Conservation (phyloP, 1,140 invertebrate species). For the Homalodisca vitripennis region DNA sequence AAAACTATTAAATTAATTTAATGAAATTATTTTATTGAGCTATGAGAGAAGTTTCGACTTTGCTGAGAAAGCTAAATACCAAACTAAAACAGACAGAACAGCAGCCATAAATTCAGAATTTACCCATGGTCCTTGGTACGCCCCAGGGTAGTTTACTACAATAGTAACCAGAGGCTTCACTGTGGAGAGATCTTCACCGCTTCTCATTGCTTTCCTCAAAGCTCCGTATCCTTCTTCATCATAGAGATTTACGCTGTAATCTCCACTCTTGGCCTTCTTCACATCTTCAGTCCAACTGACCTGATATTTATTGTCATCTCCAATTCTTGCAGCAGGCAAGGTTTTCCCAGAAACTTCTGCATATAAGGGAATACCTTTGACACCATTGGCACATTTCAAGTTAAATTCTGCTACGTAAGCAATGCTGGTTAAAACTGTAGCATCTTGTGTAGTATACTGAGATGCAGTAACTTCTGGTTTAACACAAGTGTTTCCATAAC, state of each 20-base stretch:
- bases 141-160: constrained; percentile 75
- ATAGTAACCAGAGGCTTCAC: constrained; percentile 76
- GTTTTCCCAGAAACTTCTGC: constrained; percentile 83
- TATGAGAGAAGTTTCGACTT: constrained; percentile 75
- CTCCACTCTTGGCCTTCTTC: constrained; percentile 73
- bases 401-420: constrained; percentile 76
- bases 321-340: constrained; percentile 72
- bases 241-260: constrained; percentile 76
- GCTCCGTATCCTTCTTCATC: constrained; percentile 89
- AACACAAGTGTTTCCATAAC: constrained; percentile 29
- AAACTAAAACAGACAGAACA: constrained; percentile 71
- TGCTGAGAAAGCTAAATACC: constrained; percentile 82
- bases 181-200: constrained; percentile 61
- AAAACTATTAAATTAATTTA: too few relatives aligned
- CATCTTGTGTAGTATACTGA: constrained; percentile 87
- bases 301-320: constrained; percentile 73
- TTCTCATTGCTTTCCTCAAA: constrained; percentile 71
- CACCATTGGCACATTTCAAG: constrained; percentile 64
- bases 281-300: constrained; percentile 90
- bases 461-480: constrained; percentile 38
- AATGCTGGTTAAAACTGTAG: constrained; percentile 81
- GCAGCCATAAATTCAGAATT: constrained; percentile 90
- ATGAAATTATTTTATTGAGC: constrained; percentile 35
- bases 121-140: constrained; percentile 88
- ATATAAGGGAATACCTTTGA: constrained; percentile 70